A percentile compares a stretch with the other conserved stretches of the same genome.
Evolutionary conservation across 1,140 invertebrate species (phyloP).

Genomic region (Drosophila aff.): DNA sequence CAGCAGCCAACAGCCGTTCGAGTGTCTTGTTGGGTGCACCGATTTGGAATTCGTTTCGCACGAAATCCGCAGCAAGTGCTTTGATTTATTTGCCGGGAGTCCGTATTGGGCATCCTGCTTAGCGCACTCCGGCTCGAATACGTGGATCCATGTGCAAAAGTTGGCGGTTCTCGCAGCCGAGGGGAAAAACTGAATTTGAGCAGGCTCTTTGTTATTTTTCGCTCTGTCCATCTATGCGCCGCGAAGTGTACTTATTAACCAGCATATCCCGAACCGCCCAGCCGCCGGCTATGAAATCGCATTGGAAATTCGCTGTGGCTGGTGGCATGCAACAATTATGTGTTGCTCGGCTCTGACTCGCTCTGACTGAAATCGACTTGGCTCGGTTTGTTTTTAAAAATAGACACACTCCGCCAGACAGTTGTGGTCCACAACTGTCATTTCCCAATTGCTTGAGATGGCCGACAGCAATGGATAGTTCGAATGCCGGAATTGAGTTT

Average conservation of each 20-base stretch:
- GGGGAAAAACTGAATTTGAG: conserved; percentile 56
- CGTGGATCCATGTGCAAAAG: conserved; percentile 35
- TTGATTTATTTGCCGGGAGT: conserved; percentile 8
- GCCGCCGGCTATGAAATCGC: conserved; percentile 10
- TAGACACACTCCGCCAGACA: conserved; percentile 44
- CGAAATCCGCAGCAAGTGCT: conserved; percentile 48
- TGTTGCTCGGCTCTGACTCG: conserved; percentile 11
- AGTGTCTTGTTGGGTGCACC: conserved; percentile 39
- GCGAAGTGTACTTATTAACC: conserved; percentile 39
- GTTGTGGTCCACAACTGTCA: conserved; percentile 70
- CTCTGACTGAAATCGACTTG: conserved; percentile 10
- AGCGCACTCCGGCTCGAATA: conserved; percentile 38
- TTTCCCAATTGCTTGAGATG: conserved; percentile 38
- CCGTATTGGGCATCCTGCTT: conserved; percentile 54
- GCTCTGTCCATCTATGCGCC: conserved; percentile 21
- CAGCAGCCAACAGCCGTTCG: conserved; percentile 17
- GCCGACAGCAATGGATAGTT: conserved; percentile 6
- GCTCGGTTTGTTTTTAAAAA: conserved; percentile 58
- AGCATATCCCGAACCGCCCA: conserved; percentile 11
- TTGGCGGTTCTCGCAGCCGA: conserved; percentile 24
- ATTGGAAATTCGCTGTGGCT: conserved; percentile 42
- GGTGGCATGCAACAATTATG: conserved; percentile 65
- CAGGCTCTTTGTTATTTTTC: conserved; percentile 59
- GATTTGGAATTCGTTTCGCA: conserved; percentile 71
- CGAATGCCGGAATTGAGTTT: conserved; percentile 53